Conservation (phyloP, 2,888 invertebrate species). For the Scelioninae gen. 1 region DNA sequence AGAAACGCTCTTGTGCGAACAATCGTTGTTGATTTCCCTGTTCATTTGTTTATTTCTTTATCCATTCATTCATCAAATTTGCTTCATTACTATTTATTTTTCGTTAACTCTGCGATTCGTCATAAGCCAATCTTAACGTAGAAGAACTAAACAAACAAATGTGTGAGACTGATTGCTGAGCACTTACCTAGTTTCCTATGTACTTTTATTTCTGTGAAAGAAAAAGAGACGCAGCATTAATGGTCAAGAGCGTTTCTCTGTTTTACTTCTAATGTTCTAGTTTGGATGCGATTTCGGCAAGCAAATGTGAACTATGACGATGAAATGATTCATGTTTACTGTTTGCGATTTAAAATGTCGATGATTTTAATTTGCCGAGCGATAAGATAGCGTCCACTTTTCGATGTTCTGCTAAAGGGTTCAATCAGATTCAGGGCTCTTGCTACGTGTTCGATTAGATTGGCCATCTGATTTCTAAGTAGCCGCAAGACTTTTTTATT, state of each 20-base stretch:
- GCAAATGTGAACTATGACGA: constrained; percentile 57
- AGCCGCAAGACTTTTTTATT: not conserved
- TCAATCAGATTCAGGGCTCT: constrained; percentile 49
- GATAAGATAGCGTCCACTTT: constrained; percentile 54
- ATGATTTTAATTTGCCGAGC: constrained; percentile 29
- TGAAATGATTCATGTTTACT: constrained; percentile 40
- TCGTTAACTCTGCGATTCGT: constrained; percentile 16
- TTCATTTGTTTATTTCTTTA: constrained; percentile 30
- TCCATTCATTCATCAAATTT: constrained; percentile 16
- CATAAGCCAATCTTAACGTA: constrained; percentile 70
- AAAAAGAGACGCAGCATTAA: constrained; percentile 71
- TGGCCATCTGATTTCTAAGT: constrained; percentile 21
- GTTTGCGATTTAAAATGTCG: constrained; percentile 19
- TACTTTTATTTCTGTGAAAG: constrained; percentile 69
- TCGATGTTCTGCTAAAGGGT: constrained; percentile 34
- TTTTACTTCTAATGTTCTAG: constrained; percentile 67
- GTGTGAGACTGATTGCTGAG: constrained; percentile 67
- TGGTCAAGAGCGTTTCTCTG: constrained; percentile 71
- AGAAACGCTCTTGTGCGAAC: constrained; percentile 67
- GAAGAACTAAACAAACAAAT: constrained; percentile 70
- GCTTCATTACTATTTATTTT: constrained; percentile 18
- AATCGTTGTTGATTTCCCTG: constrained; percentile 50
- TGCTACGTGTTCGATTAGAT: constrained; percentile 54
- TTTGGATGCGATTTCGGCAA: constrained; percentile 52
- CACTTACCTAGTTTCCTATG: constrained; percentile 70